A percentile compares a stretch with the other conserved stretches of the same genome.
Evolutionary conservation across 2,888 invertebrate genomes (phyloP).

Genomic region (Scaeva pyrastri): DNA sequence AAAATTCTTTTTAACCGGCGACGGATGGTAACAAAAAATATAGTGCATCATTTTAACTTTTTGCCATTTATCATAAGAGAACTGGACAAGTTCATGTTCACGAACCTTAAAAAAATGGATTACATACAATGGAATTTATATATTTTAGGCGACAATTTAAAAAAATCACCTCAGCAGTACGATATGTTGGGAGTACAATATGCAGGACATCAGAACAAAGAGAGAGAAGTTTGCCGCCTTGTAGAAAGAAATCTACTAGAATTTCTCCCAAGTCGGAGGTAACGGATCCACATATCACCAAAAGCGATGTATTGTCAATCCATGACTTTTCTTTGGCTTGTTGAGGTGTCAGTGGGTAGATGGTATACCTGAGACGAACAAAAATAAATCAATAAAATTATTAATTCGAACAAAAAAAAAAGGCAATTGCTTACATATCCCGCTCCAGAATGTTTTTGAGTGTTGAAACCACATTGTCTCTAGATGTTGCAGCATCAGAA

Average conservation of each 20-base stretch:
- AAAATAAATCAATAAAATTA: neutral
- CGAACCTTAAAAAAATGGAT: slow-evolving; percentile 86
- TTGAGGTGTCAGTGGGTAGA: slow-evolving; percentile 86
- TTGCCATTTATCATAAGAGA: slow-evolving; percentile 93
- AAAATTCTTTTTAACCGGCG: slow-evolving; percentile 92
- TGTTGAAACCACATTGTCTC: slow-evolving; percentile 90
- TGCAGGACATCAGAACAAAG: slow-evolving; percentile 92
- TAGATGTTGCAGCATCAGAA: slow-evolving; percentile 90
- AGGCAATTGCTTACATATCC: slow-evolving; percentile 86
- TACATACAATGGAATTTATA: too few relatives aligned
- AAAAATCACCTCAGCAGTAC: slow-evolving; percentile 92
- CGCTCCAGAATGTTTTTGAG: slow-evolving; percentile 88
- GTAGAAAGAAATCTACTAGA: slow-evolving; percentile 89
- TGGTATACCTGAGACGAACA: slow-evolving; percentile 85
- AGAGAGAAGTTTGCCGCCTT: slow-evolving; percentile 90
- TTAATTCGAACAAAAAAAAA: neutral
- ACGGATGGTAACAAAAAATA: slow-evolving; percentile 94
- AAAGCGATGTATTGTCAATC: slow-evolving; percentile 87
- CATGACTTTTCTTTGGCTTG: slow-evolving; percentile 82
- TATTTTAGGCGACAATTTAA: too few relatives aligned
- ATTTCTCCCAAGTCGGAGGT: slow-evolving; percentile 87
- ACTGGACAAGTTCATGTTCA: slow-evolving; percentile 92
- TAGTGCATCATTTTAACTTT: slow-evolving; percentile 94
- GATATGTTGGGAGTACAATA: slow-evolving; percentile 91
- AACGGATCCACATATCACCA: slow-evolving; percentile 92